Conservation (phyloP, 2,797 vertebrate genomes). For the Rhinichthys osculus region DNA sequence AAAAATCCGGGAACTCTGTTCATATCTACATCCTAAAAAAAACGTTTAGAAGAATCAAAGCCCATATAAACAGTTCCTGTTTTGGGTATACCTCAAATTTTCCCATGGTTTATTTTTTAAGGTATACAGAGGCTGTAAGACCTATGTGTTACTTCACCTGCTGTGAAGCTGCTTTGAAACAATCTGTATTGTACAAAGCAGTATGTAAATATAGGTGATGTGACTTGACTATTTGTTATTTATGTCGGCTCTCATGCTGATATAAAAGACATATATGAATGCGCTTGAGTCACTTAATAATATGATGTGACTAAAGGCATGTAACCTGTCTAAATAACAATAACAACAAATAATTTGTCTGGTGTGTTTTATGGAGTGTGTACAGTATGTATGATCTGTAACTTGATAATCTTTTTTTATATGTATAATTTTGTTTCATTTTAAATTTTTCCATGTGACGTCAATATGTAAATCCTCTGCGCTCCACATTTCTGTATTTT, state of each 20-base stretch:
- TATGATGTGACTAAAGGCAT: not conserved
- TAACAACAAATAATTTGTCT: no score
- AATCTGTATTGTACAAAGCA: not conserved
- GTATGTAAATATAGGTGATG: not conserved
- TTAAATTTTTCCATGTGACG: not conserved
- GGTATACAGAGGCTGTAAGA: not conserved
- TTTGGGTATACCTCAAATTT: not conserved
- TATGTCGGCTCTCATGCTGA: not conserved
- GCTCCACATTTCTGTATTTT: not conserved
- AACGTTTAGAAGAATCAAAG: constrained; percentile 1
- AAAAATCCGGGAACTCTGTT: constrained; percentile 3
- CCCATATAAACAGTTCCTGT: constrained; percentile 6
- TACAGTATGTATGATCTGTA: no score
- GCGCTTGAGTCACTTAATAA: not conserved
- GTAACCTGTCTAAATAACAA: not conserved
- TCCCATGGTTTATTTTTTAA: not conserved
- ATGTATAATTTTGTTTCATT: not conserved
- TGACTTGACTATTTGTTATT: not conserved
- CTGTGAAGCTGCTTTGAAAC: not conserved
- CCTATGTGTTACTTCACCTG: not conserved
- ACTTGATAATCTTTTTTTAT: no score
- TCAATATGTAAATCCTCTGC: not conserved
- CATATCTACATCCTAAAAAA: constrained; percentile 2
- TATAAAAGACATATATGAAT: not conserved
- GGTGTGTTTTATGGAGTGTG: no score